phyloP scores from a whole-genome alignment of 2,113 vertebrate species.

The Gymnogyps californianus region DNA sequence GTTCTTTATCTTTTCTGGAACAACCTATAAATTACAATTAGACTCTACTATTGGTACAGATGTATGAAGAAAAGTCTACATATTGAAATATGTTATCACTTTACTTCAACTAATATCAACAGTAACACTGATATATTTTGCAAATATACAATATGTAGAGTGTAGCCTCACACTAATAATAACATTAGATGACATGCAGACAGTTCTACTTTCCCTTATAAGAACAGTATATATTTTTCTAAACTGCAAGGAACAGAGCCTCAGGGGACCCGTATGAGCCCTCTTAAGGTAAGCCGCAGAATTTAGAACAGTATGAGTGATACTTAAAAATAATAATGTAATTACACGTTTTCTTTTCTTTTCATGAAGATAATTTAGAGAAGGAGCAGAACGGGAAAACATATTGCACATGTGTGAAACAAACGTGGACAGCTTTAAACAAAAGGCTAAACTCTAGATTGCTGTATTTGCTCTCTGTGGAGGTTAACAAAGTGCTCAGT shows the following conservation, averaged over 20 bases:
- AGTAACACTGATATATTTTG: constrained; percentile 88
- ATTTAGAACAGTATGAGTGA: constrained; percentile 15
- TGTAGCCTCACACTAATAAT: constrained; percentile 78
- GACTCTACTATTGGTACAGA: constrained; percentile 76
- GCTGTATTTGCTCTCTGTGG: constrained; percentile 70
- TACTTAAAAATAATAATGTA: background rate
- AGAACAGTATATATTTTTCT: constrained; percentile 67
- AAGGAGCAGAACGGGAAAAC: constrained; percentile 63
- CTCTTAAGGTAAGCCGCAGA: constrained; percentile 50
- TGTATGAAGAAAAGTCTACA: constrained; percentile 78
- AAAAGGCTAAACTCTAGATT: constrained; percentile 71
- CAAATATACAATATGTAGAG: constrained; percentile 86
- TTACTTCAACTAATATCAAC: constrained; percentile 85
- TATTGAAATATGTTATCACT: constrained; percentile 87
- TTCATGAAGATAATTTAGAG: constrained; percentile 40
- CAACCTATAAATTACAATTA: constrained; percentile 76
- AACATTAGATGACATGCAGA: constrained; percentile 84
- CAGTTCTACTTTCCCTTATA: constrained; percentile 67
- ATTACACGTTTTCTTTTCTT: constrained; percentile 18
- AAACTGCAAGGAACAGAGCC: constrained; percentile 73
- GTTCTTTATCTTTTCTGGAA: constrained; percentile 81
- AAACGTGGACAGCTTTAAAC: constrained; percentile 49
- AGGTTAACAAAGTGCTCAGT: constrained; percentile 72
- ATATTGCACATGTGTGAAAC: constrained; percentile 71
- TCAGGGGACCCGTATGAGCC: constrained; percentile 51